A percentile compares a stretch with the other conserved stretches of the same genome.
Evolutionary conservation across 2,888 invertebrate species (phyloP).

Genomic region (Amorpha juglandis): DNA sequence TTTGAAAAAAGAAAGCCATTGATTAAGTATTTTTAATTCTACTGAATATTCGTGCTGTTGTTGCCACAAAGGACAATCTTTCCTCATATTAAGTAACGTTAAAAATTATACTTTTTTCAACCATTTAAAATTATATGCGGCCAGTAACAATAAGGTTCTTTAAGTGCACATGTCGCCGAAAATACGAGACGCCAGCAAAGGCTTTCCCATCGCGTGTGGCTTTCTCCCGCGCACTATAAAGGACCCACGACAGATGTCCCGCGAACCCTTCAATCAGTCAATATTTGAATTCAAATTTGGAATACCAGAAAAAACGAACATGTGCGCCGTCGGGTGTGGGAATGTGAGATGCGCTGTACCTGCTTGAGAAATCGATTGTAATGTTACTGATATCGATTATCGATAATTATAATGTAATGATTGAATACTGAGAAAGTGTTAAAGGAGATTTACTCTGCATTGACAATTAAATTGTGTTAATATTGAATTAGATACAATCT

Average conservation of each 20-base stretch:
- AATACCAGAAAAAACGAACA: conserved; percentile 55
- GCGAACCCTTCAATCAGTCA: conserved; percentile 81
- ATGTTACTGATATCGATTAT: background rate
- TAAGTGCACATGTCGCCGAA: conserved; percentile 43
- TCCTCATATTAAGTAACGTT: conserved; percentile 6
- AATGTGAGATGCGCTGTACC: conserved; percentile 32
- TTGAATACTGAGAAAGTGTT: conserved; percentile 1
- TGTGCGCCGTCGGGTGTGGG: conserved; percentile 50
- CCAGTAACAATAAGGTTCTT: conserved; percentile 42
- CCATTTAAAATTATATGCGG: conserved; percentile 37
- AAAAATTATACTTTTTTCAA: conserved; percentile 13
- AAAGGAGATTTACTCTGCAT: background rate
- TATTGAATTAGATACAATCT: too few relatives aligned
- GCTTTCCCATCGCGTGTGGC: conserved; percentile 62
- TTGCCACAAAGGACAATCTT: background rate
- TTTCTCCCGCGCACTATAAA: conserved; percentile 61
- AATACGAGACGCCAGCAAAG: conserved; percentile 22
- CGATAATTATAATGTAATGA: conserved; percentile 3
- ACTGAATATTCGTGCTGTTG: background rate
- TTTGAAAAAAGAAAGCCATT: background rate
- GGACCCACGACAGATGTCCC: conserved; percentile 72
- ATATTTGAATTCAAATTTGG: conserved; percentile 70
- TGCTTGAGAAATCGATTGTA: conserved; percentile 9
- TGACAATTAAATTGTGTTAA: background rate
- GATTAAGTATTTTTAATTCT: background rate